Evolutionary conservation across 1,140 invertebrate genomes (phyloP), one percentile per base, ranked within the genome.

Genomic region (Ruditapes philippinarum): DNA sequence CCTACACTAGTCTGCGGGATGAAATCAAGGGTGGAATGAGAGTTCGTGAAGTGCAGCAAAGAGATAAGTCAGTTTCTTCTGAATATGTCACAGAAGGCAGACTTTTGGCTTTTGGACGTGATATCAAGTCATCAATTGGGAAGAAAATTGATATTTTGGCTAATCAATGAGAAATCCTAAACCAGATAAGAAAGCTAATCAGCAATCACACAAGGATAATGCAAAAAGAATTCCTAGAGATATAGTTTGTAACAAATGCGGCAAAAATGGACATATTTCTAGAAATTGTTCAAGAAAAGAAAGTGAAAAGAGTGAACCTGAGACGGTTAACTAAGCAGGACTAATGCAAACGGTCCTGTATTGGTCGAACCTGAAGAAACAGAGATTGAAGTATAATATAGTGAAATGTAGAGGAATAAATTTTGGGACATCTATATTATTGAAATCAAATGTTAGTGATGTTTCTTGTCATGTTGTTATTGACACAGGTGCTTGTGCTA

Each of bases 101-200:
- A 22, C 36, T 82, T 9, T 57, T 65, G 36, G 79, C 22, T 38
- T 82, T 82, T 65, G 79, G 57, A 1, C 51, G 54, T 2, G 60
- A 82, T 40, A 82, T 82, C 25, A 82, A 82, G 25, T 38, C 54
- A 17, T 38, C 54, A 1, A 25, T 82, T 40, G 79, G 54, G 4
- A 82, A 82, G 54, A 82, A 82, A 65, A 62, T 82, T 40, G 79
- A 82, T 25, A 11, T n/a, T 5, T 42, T 82, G 25, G 51, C 79
- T 12, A 33, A 51, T 11, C 78, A 80, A 33, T 57, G 33, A 31
- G 38, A 42, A 25, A 31, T 57, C 2, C 4, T 25, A 9, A 51
- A 28, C 31, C 78, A 11, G 49, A 7, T 80, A 57, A 57, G 14
- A 1, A 57, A 12, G n/a, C 9, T n/a, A 1, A 28, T 5, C 5